Percentiles rank a stretch among this genome's conserved stretches.
phyloP scores from a whole-genome alignment of 2,113 vertebrate genomes.

The Microtus richardsoni region DNA sequence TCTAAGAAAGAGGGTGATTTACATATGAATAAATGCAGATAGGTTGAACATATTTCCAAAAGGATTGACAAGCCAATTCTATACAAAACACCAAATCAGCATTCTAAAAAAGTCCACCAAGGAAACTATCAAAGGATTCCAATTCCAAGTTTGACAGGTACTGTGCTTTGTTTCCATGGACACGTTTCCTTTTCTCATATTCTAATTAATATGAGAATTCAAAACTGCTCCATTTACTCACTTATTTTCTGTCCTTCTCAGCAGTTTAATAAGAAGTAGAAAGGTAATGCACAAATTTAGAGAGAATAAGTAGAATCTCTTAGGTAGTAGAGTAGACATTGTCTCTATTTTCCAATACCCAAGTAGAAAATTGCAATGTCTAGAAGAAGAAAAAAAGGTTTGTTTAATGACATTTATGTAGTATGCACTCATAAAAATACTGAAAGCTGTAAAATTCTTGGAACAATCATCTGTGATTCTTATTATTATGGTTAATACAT shows the following conservation, averaged over 20 bases:
- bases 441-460: background rate
- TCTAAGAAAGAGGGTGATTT: constrained; percentile 21
- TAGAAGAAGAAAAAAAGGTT: background rate
- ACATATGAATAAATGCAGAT: constrained; percentile 8
- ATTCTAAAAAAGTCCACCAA: background rate
- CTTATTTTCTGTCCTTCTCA: background rate
- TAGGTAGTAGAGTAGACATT: background rate
- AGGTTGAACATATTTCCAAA: background rate
- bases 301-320: background rate
- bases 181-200: background rate
- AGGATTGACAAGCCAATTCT: background rate
- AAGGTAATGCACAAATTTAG: background rate
- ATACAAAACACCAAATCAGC: background rate
- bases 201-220: background rate
- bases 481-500: background rate
- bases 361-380: background rate
- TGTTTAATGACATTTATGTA: background rate
- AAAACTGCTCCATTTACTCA: background rate
- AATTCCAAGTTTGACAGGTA: constrained; percentile 1
- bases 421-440: background rate
- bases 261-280: background rate
- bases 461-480: background rate
- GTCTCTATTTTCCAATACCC: background rate
- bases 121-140: background rate
- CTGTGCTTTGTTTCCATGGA: background rate